These are phyloP conservation scores for Speoplatyrhinus poulsoni DNA, from an alignment of 2,113 vertebrate genomes.

Conservation along the genomic window DNA sequence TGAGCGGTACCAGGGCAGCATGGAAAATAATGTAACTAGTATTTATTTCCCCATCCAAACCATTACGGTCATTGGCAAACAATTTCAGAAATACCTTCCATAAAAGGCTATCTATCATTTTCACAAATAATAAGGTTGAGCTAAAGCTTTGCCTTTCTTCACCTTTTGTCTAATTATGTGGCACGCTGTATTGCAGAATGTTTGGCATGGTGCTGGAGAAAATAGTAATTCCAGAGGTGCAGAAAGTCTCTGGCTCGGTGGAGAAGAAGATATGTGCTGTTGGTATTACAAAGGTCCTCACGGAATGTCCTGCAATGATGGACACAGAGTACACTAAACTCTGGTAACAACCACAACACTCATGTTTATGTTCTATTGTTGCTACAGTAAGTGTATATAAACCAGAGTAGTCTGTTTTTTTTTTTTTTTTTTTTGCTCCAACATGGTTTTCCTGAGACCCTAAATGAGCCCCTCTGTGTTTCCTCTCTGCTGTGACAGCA, in stretches of 20 bases:
- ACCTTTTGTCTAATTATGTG: neutral
- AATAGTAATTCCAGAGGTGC: slow-evolving; percentile 96
- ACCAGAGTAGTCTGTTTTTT: too few species aligned
- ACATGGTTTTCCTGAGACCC: too few species aligned
- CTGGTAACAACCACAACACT: slow-evolving; percentile 77
- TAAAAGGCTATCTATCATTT: too few species aligned
- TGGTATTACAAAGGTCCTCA: slow-evolving; percentile 93
- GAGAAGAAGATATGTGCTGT: slow-evolving; percentile 99
- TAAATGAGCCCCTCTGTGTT: too few species aligned
- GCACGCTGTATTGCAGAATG: slow-evolving; percentile 79
- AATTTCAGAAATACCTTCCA: neutral
- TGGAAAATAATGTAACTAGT: too few species aligned
- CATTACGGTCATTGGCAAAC: neutral
- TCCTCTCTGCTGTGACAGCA: too few species aligned
- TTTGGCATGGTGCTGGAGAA: slow-evolving; percentile 99
- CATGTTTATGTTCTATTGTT: neutral
- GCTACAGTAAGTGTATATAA: neutral
- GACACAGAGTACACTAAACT: slow-evolving; percentile 97
- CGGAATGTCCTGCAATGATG: slow-evolving; percentile 98
- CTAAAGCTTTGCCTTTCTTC: neutral
- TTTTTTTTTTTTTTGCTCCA: too few species aligned
- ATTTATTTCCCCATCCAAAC: too few species aligned
- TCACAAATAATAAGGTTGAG: too few species aligned
- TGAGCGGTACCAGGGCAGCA: too few species aligned
- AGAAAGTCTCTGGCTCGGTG: slow-evolving; percentile 94